phyloP scores from a whole-genome alignment of 2,888 invertebrate species.

The Notodonta ziczac region DNA sequence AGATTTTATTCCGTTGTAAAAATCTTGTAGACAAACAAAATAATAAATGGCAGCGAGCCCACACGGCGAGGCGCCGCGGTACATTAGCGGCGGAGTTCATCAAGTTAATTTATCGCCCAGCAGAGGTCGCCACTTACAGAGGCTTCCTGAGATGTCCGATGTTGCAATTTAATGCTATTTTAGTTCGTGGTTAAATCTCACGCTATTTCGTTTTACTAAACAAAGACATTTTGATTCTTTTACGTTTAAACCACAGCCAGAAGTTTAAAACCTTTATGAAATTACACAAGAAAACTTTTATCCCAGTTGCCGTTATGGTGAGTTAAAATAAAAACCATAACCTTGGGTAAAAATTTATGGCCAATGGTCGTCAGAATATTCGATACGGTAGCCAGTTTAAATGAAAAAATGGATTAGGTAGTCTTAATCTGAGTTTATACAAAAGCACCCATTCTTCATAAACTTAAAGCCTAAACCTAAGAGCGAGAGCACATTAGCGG shows the following conservation, averaged over 20 bases:
- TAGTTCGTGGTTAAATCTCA: neutral
- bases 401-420: too few relatives aligned
- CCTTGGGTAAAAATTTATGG: too few relatives aligned
- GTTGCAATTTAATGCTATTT: slow-evolving; percentile 4
- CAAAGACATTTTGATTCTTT: neutral
- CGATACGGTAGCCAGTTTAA: too few relatives aligned
- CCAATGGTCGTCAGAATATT: too few relatives aligned
- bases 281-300: too few relatives aligned
- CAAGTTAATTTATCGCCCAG: slow-evolving; percentile 35
- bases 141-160: slow-evolving; percentile 18
- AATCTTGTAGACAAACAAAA: neutral
- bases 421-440: neutral
- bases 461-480: slow-evolving; percentile 4
- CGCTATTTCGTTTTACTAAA: neutral
- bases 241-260: too few relatives aligned
- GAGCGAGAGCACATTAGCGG: slow-evolving; percentile 1
- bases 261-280: too few relatives aligned
- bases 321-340: too few relatives aligned
- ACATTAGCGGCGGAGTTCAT: slow-evolving; percentile 29
- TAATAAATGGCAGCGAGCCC: neutral
- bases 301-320: too few relatives aligned
- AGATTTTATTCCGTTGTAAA: too few relatives aligned
- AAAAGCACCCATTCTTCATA: neutral
- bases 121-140: slow-evolving; percentile 25
- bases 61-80: slow-evolving; percentile 12